Evolutionary conservation across 2,888 invertebrate species (phyloP).

Genomic region (Anthophora plumipes): DNA sequence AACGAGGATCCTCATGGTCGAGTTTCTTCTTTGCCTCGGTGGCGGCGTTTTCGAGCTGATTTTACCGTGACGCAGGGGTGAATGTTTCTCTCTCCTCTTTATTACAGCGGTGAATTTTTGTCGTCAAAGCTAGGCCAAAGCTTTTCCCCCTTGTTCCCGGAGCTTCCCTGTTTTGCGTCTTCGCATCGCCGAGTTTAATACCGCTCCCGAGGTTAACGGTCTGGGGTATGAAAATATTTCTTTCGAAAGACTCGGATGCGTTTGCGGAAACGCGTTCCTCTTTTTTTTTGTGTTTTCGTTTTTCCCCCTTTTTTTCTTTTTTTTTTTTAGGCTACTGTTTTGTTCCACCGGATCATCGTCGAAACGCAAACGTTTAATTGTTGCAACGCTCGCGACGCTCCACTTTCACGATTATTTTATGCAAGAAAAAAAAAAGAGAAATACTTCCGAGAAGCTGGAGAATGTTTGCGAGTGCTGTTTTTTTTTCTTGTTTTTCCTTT

Average conservation of each 20-base stretch:
- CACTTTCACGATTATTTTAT: constrained; percentile 30
- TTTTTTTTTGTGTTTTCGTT: too few species aligned
- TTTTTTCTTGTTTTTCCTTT: too few species aligned
- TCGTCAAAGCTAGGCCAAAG: constrained; percentile 47
- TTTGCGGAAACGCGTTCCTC: constrained; percentile 30
- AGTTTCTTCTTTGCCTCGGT: not conserved
- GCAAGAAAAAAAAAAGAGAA: not conserved
- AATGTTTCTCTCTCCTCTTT: constrained; percentile 38
- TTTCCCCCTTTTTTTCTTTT: too few species aligned
- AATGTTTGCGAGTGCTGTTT: too few species aligned
- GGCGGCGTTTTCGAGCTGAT: constrained; percentile 30
- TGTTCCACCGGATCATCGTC: constrained; percentile 22
- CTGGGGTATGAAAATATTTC: constrained; percentile 53
- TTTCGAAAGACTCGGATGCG: constrained; percentile 34
- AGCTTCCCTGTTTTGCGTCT: constrained; percentile 37
- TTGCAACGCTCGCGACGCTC: constrained; percentile 20
- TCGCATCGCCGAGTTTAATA: constrained; percentile 57
- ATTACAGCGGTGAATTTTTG: constrained; percentile 42
- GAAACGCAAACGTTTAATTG: constrained; percentile 39
- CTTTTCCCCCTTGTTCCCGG: constrained; percentile 40
- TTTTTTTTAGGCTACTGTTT: constrained; percentile 27
- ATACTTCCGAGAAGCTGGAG: not conserved
- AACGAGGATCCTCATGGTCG: constrained; percentile 3
- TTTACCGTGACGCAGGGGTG: constrained; percentile 4
- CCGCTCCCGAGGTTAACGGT: constrained; percentile 48